A percentile compares a stretch with the other conserved stretches of the same genome.
These are phyloP conservation scores for Tyrannus savana DNA, from an alignment of 2,113 vertebrate genomes.

Conservation along the genomic window DNA sequence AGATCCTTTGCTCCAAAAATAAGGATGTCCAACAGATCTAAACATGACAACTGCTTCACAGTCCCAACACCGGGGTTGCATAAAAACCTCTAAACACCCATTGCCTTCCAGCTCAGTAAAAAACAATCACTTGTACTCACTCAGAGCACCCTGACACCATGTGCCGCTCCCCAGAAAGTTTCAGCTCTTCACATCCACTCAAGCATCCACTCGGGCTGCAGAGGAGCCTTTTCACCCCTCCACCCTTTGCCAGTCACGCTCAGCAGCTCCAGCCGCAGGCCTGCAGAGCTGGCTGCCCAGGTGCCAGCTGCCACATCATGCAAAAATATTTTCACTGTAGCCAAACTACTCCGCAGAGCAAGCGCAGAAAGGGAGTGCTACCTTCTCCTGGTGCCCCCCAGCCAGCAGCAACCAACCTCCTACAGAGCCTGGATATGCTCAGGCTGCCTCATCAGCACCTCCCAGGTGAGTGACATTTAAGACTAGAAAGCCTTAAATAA, in stretches of 20 bases:
- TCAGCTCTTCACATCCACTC: background rate
- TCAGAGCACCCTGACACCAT: background rate
- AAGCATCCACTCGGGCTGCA: background rate
- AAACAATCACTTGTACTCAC: background rate
- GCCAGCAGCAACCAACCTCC: background rate
- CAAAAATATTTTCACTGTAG: background rate
- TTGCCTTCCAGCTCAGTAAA: background rate
- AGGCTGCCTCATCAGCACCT: background rate
- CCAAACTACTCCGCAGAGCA: background rate
- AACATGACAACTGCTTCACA: background rate
- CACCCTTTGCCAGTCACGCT: background rate
- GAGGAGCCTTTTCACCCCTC: background rate
- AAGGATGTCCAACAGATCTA: background rate
- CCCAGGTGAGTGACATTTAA: background rate
- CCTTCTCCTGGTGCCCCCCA: background rate
- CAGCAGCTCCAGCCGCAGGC: background rate
- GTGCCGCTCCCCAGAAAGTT: background rate
- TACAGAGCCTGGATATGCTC: background rate
- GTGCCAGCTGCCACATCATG: background rate
- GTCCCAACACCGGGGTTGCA: background rate
- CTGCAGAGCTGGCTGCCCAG: background rate
- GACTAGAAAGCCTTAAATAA: background rate
- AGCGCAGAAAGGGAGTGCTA: accelerated
- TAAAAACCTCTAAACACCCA: background rate
- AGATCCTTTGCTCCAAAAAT: constrained; percentile 37